Conservation (phyloP, 2,113 vertebrate species). For the Fulmarus glacialis region DNA sequence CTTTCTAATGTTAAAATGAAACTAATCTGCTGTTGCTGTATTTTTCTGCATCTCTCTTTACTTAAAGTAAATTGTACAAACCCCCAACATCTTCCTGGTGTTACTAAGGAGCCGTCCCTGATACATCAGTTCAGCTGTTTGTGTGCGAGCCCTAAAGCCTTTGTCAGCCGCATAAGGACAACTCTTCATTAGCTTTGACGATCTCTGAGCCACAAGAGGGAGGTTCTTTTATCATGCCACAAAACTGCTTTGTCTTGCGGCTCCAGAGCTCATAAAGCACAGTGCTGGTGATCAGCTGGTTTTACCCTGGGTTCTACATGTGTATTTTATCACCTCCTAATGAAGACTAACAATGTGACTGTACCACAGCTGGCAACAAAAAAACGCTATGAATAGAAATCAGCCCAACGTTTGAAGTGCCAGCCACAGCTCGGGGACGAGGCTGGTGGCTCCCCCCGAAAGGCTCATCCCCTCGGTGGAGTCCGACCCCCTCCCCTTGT, state of each 20-base stretch:
- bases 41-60: background rate
- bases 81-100: background rate
- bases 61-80: background rate
- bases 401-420: background rate
- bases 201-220: background rate
- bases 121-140: background rate
- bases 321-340: background rate
- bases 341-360: background rate
- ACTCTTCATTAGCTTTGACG: background rate
- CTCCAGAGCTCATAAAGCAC: background rate
- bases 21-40: background rate
- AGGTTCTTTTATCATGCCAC: background rate
- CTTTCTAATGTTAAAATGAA: background rate
- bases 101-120: background rate
- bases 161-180: background rate
- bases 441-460: fast-evolving
- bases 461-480: fast-evolving
- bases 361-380: background rate
- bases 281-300: background rate
- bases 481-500: background rate
- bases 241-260: background rate
- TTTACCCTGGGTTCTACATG: background rate
- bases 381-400: background rate
- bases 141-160: background rate
- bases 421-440: background rate